Base-by-base conservation (phyloP, 1,140 invertebrate species). In the Goniozus legneri region DNA sequence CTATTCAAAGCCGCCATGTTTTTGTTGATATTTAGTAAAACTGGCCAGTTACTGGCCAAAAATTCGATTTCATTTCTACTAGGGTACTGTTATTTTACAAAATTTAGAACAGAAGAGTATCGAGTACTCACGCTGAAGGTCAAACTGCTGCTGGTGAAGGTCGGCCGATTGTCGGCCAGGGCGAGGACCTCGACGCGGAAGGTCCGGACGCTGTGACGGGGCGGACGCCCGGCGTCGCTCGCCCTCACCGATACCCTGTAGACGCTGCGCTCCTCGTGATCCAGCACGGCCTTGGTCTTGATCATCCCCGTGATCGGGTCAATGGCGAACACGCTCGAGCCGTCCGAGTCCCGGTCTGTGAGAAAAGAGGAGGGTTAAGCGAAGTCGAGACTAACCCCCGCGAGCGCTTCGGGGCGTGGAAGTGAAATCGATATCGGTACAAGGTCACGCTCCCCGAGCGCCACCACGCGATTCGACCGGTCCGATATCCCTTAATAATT, bases 111-210 rank as follows among this genome's bases (percentile, higher is more conserved):
- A n/a, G n/a, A n/a, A n/a, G n/a, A n/a, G n/a, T 42, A 47, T 16
- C 12, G 22, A 18, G 18, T 56, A 78, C 80, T 83, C 69, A 92
- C 88, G 77, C 84, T 86, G 74, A 94, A 94, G 39, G 84, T 83
- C 52, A 95, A 79, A 72, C 89, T 93, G 42, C 90, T 92, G 61
- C 89, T 91, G 30, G 89, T 90, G 71, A 95, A 95, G 40, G 86
- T 91, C 19, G 92, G 92, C 58, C 90, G 80, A 72, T 92, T 91
- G 69, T 96, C 92, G 68, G 94, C 93, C 32, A 95, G 79, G 67
- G 95, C 91, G 53, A 93, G 73, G 14, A 96, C 91, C 73, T 92
- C 88, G 15, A 97, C 86, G 56, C 90, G 82, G 19, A 93, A 77
- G 41, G 87, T 81, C 41, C 88, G 81, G n/a, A 91, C 79, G 39